These are phyloP conservation scores for Notolabrus celidotus DNA, from an alignment of 2,797 vertebrate species.

Conservation along the genomic window DNA sequence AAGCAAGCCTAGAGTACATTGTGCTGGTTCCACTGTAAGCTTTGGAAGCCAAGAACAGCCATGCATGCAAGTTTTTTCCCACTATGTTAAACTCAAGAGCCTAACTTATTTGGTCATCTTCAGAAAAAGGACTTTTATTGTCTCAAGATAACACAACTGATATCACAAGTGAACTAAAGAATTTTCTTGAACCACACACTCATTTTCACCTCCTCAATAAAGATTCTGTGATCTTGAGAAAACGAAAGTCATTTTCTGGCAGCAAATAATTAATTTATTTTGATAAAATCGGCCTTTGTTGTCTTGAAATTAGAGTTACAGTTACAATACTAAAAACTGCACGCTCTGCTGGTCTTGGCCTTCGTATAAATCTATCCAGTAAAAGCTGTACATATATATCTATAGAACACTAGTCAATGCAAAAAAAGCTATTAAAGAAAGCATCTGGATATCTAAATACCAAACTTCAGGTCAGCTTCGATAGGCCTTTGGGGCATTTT, in stretches of 20 bases:
- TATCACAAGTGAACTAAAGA: not conserved
- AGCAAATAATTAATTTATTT: not conserved
- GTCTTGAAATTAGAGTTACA: not conserved
- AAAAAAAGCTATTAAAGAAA: not conserved
- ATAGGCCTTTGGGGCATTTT: slow-evolving; percentile 36
- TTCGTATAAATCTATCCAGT: not conserved
- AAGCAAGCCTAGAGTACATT: slow-evolving; percentile 16
- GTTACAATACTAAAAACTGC: not conserved
- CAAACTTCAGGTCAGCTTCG: slow-evolving; percentile 6
- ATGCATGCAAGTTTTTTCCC: not conserved
- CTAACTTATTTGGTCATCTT: not conserved
- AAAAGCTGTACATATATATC: slow-evolving; percentile 6
- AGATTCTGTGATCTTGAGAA: not conserved
- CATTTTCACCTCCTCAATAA: not conserved
- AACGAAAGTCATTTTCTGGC: not conserved
- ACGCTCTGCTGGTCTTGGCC: not conserved
- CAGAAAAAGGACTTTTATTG: not conserved
- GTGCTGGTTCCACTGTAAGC: slow-evolving; percentile 51
- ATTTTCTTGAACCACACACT: not conserved
- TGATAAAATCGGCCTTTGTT: not conserved
- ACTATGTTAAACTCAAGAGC: not conserved
- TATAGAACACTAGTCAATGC: slow-evolving; percentile 27
- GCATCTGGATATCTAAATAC: not conserved
- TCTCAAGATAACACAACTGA: not conserved
- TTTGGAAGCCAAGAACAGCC: not conserved